Base-by-base conservation (phyloP, 2,888 invertebrate genomes). In the Pyrrhosoma nymphula region DNA sequence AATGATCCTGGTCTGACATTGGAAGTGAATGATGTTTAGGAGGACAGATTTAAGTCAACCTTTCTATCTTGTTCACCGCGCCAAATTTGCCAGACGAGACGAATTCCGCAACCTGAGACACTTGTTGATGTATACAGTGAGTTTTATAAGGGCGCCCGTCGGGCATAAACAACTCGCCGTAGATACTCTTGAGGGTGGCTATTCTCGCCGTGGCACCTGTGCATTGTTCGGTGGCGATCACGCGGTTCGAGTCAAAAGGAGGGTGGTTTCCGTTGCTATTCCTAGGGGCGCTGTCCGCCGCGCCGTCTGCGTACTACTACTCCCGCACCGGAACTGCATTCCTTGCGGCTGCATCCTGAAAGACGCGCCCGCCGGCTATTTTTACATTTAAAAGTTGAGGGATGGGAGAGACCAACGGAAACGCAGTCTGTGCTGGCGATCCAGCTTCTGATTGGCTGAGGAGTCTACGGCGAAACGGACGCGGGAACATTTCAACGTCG, bases 331-430 rank as follows among this genome's bases (percentile, higher is more conserved):
- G 16, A 69, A 93, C 69, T 93, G 93, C 93, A 93, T 93, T 75
- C 93, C 47, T 63, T 8, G 47, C 47, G 93, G 93, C 93, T 93
- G 93, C 93, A 93, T 47, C 63, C 93, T 69, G 47, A 82, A 12
- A 69, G n/a, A 69, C 26, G 69, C 69, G 69, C 69, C 82, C 35
- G 30, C 35, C 26, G 30, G 82, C 30, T 82, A 82, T 82, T 82
- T 82, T 82, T 82, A 82, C 82, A 20, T 14, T 60, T 60, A 20
- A 60, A 60, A 20, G 60, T 60, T 60, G 60, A 60, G 10, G 60
- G 60, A 20, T 47, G 12, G n/a, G 69, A 69, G 14, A n/a, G n/a
- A 6, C n/a, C n/a, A 60, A 20, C 60, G n/a, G n/a, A 69, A 69
- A 26, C 69, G 26, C 69, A 60, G 47, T 47, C 47, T 47, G 47